A percentile compares a stretch with the other conserved stretches of the same genome.
Evolutionary conservation across 2,797 vertebrate genomes (phyloP).

Genomic region (Artibeus jamaicensis): DNA sequence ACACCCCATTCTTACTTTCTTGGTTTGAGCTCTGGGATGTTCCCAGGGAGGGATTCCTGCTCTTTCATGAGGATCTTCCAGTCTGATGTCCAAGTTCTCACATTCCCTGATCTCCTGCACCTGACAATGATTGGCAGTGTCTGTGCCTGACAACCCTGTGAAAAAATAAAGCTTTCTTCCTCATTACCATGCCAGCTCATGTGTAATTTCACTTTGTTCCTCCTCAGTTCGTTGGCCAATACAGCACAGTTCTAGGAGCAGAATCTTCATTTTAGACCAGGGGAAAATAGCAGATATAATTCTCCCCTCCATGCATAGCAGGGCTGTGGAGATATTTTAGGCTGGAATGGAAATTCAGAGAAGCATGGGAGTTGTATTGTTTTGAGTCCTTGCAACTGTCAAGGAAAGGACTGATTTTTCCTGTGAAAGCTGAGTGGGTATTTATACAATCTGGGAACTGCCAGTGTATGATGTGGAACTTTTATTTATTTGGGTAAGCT

Average conservation of each 20-base stretch:
- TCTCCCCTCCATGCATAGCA: not conserved
- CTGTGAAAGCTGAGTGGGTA: not conserved
- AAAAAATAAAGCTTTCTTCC: constrained; percentile 35
- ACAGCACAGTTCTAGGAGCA: not conserved
- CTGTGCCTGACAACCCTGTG: not conserved
- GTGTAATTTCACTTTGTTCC: not conserved
- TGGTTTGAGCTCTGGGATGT: not conserved
- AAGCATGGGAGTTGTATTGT: not conserved
- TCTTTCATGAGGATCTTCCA: not conserved
- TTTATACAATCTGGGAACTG: not conserved
- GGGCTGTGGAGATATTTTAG: not conserved
- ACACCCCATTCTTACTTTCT: accelerated
- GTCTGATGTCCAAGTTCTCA: too few relatives aligned
- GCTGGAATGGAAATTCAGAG: not conserved
- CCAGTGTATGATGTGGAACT: not conserved
- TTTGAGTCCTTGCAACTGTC: not conserved
- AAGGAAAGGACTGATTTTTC: not conserved
- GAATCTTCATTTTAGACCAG: not conserved
- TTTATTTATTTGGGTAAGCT: not conserved
- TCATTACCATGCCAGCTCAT: not conserved
- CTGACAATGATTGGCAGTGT: not conserved
- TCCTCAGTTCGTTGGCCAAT: not conserved
- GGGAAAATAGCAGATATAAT: not conserved
- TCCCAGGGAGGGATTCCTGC: not conserved
- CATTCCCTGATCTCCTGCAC: not conserved